These are phyloP conservation scores for Stegostoma tigrinum DNA, from an alignment of 2,113 vertebrate species.

Conservation along the genomic window DNA sequence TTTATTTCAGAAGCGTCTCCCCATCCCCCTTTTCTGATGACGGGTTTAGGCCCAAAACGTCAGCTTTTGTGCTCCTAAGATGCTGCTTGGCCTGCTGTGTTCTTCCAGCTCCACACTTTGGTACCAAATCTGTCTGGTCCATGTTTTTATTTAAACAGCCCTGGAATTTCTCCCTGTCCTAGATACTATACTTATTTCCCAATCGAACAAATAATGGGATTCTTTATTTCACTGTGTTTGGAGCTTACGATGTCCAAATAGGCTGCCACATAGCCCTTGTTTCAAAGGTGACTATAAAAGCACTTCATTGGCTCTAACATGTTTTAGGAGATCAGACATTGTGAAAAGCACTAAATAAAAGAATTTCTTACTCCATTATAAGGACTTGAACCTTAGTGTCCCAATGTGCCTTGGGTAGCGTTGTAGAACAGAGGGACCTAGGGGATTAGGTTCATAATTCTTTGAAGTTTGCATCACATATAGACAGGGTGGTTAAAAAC, in stretches of 20 bases:
- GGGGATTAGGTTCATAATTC: too few species aligned
- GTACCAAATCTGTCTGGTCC: background rate
- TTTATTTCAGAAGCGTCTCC: too few species aligned
- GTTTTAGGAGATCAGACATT: background rate
- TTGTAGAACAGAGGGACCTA: too few species aligned
- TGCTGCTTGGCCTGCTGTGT: too few species aligned
- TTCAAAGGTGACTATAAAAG: background rate
- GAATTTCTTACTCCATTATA: background rate
- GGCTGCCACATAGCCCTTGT: background rate
- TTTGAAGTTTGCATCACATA: too few species aligned
- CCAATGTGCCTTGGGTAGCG: too few species aligned
- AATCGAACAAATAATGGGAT: background rate
- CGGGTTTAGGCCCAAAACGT: too few species aligned
- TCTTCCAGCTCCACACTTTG: too few species aligned
- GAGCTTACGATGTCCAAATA: background rate
- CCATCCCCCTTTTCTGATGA: too few species aligned
- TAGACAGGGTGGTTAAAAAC: too few species aligned
- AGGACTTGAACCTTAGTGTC: background rate
- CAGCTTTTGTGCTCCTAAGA: too few species aligned
- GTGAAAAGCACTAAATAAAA: background rate
- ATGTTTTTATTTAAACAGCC: background rate
- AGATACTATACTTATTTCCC: background rate
- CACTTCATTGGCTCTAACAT: background rate
- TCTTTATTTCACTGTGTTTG: background rate
- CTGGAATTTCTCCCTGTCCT: background rate